Percentiles rank a stretch among this genome's conserved stretches.
Evolutionary conservation across 2,113 vertebrate species (phyloP).

Genomic region (Toxotes jaculatrix): DNA sequence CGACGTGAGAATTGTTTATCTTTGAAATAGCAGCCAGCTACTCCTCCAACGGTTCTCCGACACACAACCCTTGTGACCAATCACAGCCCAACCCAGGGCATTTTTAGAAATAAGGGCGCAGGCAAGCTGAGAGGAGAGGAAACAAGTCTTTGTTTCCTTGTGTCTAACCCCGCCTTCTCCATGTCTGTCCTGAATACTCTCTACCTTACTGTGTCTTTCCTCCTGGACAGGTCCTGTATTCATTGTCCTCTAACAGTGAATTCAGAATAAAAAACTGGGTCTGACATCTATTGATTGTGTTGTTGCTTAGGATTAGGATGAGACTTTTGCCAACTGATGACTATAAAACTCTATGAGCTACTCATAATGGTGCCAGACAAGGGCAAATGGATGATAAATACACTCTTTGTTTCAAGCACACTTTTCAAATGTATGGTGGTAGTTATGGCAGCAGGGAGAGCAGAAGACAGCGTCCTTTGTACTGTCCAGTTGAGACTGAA

Average conservation of each 20-base stretch:
- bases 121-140: conserved; percentile 50
- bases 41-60: conserved; percentile 57
- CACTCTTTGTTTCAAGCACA: conserved; percentile 41
- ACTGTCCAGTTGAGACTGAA: conserved; percentile 3
- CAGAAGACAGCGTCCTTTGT: conserved; percentile 52
- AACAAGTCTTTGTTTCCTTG: conserved; percentile 55
- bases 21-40: conserved; percentile 76
- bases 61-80: conserved; percentile 70
- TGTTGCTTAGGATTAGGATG: neutral
- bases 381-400: conserved; percentile 25
- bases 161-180: conserved; percentile 15
- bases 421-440: conserved; percentile 5
- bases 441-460: neutral
- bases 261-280: neutral
- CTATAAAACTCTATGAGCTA: conserved; percentile 1
- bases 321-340: neutral
- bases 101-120: conserved; percentile 69
- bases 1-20: conserved; percentile 73
- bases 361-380: neutral
- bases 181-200: conserved; percentile 13
- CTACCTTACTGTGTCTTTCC: neutral
- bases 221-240: conserved; percentile 1
- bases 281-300: conserved; percentile 1
- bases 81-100: conserved; percentile 54
- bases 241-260: neutral